A percentile compares a stretch with the other conserved stretches of the same genome.
These are phyloP conservation scores for Tupaia tana DNA, from an alignment of 2,113 vertebrate genomes.

Conservation along the genomic window DNA sequence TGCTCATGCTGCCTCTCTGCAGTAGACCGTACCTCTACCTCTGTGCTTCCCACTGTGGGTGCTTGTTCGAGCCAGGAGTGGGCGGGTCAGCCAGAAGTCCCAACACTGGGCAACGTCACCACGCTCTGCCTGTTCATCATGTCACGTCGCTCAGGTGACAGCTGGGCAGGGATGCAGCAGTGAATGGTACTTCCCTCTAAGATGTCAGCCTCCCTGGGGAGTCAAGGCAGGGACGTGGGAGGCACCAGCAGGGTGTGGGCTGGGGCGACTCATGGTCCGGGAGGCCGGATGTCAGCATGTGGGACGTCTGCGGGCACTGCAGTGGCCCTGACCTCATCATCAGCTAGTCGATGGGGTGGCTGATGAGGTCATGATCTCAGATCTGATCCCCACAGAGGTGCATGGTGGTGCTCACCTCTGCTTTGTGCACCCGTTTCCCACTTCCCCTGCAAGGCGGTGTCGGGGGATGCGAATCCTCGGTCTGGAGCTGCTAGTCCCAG, in stretches of 20 bases:
- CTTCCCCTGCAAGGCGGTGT: not conserved
- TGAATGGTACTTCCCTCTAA: accelerated
- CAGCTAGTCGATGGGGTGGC: too few relatives aligned
- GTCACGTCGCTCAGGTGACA: not conserved
- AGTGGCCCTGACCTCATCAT: not conserved
- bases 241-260: not conserved
- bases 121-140: not conserved
- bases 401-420: not conserved
- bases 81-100: not conserved
- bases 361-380: not conserved
- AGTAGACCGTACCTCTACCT: not conserved
- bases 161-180: not conserved
- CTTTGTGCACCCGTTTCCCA: not conserved
- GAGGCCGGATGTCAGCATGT: not conserved
- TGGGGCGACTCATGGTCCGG: too few relatives aligned
- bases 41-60: not conserved
- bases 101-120: not conserved
- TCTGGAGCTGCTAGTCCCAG: not conserved
- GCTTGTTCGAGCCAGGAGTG: not conserved
- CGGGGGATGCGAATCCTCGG: not conserved
- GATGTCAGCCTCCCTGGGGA: not conserved
- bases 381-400: not conserved
- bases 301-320: not conserved
- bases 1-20: not conserved
- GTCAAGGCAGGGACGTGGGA: not conserved